Evolutionary conservation across 2,888 invertebrate species (phyloP).

Genomic region (Orthonevra nobilis): DNA sequence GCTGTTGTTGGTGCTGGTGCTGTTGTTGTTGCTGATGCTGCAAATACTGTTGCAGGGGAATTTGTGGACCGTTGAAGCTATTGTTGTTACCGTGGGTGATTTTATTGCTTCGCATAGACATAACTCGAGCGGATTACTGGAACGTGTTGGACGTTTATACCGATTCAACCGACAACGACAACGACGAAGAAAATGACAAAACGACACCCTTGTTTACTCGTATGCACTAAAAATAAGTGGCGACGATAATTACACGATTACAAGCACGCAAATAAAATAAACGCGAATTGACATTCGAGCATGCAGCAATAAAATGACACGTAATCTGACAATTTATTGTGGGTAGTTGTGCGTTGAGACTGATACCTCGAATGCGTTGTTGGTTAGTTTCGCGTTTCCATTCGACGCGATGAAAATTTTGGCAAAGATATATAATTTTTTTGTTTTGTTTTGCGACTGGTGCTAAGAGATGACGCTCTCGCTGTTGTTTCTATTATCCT

Average conservation of each 20-base stretch:
- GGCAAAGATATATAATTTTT: conserved; percentile 11
- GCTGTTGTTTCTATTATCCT: neutral
- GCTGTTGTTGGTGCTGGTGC: conserved; percentile 74
- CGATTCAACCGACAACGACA: conserved; percentile 18
- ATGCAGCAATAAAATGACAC: neutral
- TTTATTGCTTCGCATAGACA: conserved; percentile 80
- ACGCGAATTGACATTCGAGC: conserved; percentile 36
- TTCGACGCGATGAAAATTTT: conserved; percentile 34
- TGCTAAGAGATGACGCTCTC: neutral
- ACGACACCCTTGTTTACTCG: conserved; percentile 36
- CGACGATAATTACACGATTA: conserved; percentile 27
- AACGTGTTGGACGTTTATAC: neutral
- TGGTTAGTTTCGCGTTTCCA: conserved; percentile 7
- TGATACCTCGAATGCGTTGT: conserved; percentile 23
- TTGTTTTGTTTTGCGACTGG: neutral
- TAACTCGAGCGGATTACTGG: conserved; percentile 64
- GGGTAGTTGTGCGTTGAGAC: conserved; percentile 11
- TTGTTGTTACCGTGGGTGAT: conserved; percentile 72
- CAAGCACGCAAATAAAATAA: conserved; percentile 36
- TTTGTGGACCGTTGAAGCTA: conserved; percentile 71
- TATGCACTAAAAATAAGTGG: too few species aligned
- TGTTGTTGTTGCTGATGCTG: conserved; percentile 74
- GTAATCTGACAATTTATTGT: neutral
- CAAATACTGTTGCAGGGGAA: conserved; percentile 61
- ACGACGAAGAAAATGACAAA: too few species aligned